phyloP scores from a whole-genome alignment of 2,113 vertebrate species.

The Myrmophylax atrothorax region DNA sequence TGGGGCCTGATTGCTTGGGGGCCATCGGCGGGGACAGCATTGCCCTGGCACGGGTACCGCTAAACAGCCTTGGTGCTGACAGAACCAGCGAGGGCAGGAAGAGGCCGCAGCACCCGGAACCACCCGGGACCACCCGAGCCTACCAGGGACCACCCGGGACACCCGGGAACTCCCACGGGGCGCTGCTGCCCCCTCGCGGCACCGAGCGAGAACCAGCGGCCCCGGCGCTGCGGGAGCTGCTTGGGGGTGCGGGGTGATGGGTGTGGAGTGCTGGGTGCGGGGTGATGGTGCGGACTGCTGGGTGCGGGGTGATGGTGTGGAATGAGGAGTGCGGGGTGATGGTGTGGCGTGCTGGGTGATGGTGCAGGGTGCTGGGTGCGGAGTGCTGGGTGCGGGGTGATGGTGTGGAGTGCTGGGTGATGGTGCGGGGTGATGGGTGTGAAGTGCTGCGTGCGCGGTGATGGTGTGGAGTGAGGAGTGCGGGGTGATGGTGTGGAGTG shows the following conservation, averaged over 20 bases:
- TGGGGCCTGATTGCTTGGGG: neutral
- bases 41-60: neutral
- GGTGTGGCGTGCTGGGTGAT: neutral
- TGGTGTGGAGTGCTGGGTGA: rapidly evolving
- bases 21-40: neutral
- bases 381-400: too few species aligned
- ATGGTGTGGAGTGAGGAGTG: too few species aligned
- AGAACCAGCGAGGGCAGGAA: neutral
- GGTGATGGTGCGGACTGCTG: too few species aligned
- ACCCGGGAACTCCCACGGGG: neutral
- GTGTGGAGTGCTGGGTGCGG: too few species aligned
- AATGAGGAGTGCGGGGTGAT: too few species aligned
- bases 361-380: rapidly evolving
- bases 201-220: neutral
- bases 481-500: rapidly evolving
- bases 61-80: neutral
- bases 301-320: too few species aligned
- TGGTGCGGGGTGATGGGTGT: rapidly evolving
- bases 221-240: rapidly evolving
- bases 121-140: neutral
- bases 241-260: rapidly evolving
- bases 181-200: conserved; percentile 43
- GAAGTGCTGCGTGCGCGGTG: rapidly evolving
- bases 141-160: neutral
- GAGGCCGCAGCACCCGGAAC: rapidly evolving